Base-by-base conservation (phyloP, 2,113 vertebrate genomes). In the Rhadina sibilatrix region DNA sequence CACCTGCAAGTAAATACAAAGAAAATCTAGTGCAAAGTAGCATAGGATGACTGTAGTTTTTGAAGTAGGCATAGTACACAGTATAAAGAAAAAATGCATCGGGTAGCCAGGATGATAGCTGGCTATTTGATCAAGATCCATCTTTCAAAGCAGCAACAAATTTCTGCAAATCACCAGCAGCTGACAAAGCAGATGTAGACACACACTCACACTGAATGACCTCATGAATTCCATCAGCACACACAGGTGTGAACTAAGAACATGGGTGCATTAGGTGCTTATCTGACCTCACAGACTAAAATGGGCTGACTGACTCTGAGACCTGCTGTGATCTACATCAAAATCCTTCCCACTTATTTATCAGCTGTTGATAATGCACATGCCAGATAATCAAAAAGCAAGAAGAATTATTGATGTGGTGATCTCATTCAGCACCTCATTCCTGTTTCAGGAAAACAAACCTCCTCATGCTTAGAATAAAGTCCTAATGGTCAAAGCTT, bases 1-100 rank as follows among this genome's bases (percentile, higher is more conserved):
- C 90, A 95, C 44, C 72, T 94, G 50, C 56, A 92, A 95, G 72
- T 78, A 93, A 89, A 87, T 12, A 87, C 72, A 77, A 86, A 95
- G 75, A 64, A 69, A 76, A 74, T 46, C 59, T 3, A 85, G 53
- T n/a, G 19, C n/a, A 54, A 90, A 82, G 23, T 2, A 70, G 52
- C n/a, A 53, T 4, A 7, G 12, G 35, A 64, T 50, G 37, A 50
- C 54, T 56, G 68, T 49, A 64, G 31, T 37, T 94, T 79, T 38
- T 8, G 1, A 79, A 53, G 18, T 0, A 52, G 87, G 44, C 61
- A 56, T 0, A 69, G 33, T 21, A 64, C 23, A 46, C 0, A 33
- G 56, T 4, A 52, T 3, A 50, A 9, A 53, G 79, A 83, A 30
- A 35, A 88, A 94, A 89, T 21, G n/a, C 31, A 60, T 25, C 42